Evolutionary conservation across 1,140 invertebrate species (phyloP), one percentile per base, ranked within the genome.

Genomic region (Lucilia cuprina): DNA sequence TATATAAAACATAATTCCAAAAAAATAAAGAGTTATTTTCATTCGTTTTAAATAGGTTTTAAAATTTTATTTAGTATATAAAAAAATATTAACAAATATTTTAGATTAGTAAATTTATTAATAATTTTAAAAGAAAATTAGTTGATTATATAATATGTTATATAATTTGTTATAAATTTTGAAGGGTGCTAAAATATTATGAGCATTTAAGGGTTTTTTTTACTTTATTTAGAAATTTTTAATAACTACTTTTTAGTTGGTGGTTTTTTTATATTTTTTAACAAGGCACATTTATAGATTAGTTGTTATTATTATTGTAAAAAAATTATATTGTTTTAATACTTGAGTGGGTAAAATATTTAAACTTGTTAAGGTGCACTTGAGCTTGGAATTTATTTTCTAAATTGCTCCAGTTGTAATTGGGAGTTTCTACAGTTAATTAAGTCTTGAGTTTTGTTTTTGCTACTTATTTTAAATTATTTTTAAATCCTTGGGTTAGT

Each of bases 241-340:
- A 41, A 8, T 70, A 70, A 70, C 65, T 70, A 70, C 65, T 78
- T 17, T 35, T 78, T 78, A 78, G 19, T 7, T 25, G 21, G 21
- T 70, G 65, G 65, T 70, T 70, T 19, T 80, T 30, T 30, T 30
- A 30, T 30, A 30, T 47, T 41, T 78, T 78, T 34, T 75, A 74
- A 25, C 50, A 80, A 80, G 77, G 77, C 77, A 80, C 77, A 70
- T 70, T 70, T 70, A 21, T 9, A 21, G 4, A 21, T 47, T 78
- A 21, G 17, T 50, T 80, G 41, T 80, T 78, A 77, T 1, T 78
- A 77, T 1, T 17, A 49, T 30, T 30, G 25, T 30, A 30, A 30
- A 78, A 5, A 78, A 41, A 41, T 41, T 41, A 41, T 41, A 41
- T 41, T 41, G 41, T 41, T 41, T 41, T 41, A 41, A 30, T 30